Evolutionary conservation across 2,113 vertebrate genomes (phyloP).

Genomic region (Boulengeromyrus knoepffleri): DNA sequence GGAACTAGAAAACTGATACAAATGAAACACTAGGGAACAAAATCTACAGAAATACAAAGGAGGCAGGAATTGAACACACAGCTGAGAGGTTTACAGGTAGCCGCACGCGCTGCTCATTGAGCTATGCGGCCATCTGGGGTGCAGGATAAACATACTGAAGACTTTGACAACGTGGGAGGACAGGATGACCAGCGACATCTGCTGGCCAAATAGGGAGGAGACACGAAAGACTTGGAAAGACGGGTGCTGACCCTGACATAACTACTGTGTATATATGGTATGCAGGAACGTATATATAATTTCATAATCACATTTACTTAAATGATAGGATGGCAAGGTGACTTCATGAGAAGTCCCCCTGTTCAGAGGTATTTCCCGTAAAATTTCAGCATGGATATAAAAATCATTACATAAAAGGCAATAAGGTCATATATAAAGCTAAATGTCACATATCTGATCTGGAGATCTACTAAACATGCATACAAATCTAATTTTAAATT

Average conservation of each 20-base stretch:
- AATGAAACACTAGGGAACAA: too few species aligned
- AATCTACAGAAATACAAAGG: too few species aligned
- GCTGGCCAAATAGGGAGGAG: too few species aligned
- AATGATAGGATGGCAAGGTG: background rate
- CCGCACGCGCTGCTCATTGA: too few species aligned
- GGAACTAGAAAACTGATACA: too few species aligned
- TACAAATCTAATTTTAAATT: background rate
- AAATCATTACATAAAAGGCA: background rate
- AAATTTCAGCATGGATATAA: background rate
- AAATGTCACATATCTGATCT: background rate
- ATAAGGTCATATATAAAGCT: background rate
- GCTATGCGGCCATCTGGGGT: too few species aligned
- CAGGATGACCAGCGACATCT: too few species aligned
- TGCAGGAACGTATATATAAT: background rate
- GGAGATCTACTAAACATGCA: background rate
- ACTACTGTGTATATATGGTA: background rate
- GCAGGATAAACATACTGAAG: too few species aligned
- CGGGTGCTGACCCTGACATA: background rate
- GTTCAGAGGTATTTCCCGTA: background rate
- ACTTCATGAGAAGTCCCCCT: background rate
- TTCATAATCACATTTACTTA: background rate
- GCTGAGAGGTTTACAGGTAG: too few species aligned
- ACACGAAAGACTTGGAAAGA: too few species aligned
- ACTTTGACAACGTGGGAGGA: too few species aligned
- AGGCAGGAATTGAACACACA: too few species aligned